Base-by-base conservation (phyloP, 2,113 vertebrate genomes). In the Gopherus flavomarginatus region DNA sequence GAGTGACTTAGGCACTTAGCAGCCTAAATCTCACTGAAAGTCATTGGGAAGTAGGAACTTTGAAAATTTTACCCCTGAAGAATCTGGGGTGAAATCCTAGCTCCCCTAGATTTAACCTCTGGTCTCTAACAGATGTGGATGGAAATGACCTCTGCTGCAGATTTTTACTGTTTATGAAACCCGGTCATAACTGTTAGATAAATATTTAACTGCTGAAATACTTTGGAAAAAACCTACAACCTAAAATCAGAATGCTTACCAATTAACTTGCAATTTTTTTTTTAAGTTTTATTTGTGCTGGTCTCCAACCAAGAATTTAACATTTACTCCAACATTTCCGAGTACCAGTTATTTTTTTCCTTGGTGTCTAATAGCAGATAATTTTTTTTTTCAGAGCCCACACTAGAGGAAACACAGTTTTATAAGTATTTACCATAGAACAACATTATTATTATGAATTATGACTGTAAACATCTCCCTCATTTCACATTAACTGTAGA, bases 401-500 rank as follows among this genome's bases (percentile, higher is more conserved):
- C 79, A 56, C 5, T 83, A 84, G 89, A 89, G n/a, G 24, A 53
- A 79, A 49, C n/a, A 72, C 85, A 93, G 69, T 26, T 81, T 79
- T 92, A 10, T 62, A 72, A 86, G 24, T 69, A 38, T 75, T 52
- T 42, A 82, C 42, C 26, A 47, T 6, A 59, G 4, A 94, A 35
- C 83, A 89, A 12, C 62, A 94, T 85, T 91, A 93, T 86, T 86
- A 84, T 44, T 57, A 42, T 31, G n/a, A 86, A 88, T 96, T 86
- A 91, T 85, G 2, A 80, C 1, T 85, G 85, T 95, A 97, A 97
- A 97, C 88, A 96, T 89, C 79, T 96, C 85, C 35, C n/a, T 78
- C 88, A 53, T 72, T 95, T 96, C 94, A 96, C 85, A 88, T 56
- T 90, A 80, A 78, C 65, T 85, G 83, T 84, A 92, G 27, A 92